These are phyloP conservation scores for Crenichthys baileyi DNA, from an alignment of 2,797 vertebrate species.

Conservation along the genomic window DNA sequence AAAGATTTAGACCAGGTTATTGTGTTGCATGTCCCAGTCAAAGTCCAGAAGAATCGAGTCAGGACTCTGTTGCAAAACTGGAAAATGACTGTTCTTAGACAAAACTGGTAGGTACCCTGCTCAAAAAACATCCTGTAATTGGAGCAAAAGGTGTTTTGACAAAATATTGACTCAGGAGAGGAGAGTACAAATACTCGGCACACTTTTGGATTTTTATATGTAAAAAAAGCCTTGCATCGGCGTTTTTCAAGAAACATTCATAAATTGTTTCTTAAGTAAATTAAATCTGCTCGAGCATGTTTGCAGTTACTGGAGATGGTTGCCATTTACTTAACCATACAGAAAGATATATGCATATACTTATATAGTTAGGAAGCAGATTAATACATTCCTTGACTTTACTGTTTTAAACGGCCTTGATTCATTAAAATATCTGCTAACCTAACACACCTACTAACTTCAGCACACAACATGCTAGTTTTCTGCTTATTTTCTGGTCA, in stretches of 20 bases:
- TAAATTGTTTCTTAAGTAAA: slow-evolving; percentile 5
- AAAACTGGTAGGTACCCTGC: background rate
- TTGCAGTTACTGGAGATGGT: slow-evolving; percentile 16
- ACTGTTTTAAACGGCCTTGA: slow-evolving; percentile 2
- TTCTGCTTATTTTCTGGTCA: slow-evolving; percentile 13
- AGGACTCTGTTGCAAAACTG: too few species aligned
- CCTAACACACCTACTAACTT: slow-evolving; percentile 15
- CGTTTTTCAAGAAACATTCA: background rate
- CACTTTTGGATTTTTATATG: background rate
- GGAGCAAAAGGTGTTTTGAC: background rate
- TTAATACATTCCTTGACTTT: background rate
- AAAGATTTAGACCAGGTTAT: background rate
- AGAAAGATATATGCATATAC: slow-evolving; percentile 16
- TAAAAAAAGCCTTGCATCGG: background rate
- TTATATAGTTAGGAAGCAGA: slow-evolving; percentile 26
- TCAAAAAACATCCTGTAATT: background rate
- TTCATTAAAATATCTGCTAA: slow-evolving; percentile 20
- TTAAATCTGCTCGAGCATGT: slow-evolving; percentile 8
- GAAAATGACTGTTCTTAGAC: background rate
- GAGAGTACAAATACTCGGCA: background rate
- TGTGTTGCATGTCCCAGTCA: background rate
- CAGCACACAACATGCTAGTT: background rate
- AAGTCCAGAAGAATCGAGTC: background rate
- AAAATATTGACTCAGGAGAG: background rate
- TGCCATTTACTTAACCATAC: background rate